A percentile compares a stretch with the other conserved stretches of the same genome.
phyloP scores from a whole-genome alignment of 2,888 invertebrate genomes.

The Drosophila setosimentum region DNA sequence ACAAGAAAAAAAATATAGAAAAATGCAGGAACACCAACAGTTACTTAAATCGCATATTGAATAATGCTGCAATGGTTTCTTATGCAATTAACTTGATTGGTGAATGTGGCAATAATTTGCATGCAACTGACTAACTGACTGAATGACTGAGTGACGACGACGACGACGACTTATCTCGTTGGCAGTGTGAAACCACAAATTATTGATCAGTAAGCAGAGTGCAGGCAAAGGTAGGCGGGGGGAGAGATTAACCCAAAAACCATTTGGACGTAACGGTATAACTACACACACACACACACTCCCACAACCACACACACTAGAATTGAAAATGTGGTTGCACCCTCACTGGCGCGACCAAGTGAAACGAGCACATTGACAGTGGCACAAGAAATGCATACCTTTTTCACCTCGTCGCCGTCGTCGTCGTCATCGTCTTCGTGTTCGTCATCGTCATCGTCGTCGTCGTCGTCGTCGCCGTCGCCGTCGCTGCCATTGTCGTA shows the following conservation, averaged over 20 bases:
- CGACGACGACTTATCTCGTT: conserved; percentile 26
- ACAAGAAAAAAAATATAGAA: background rate
- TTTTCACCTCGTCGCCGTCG: background rate
- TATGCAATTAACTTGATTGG: conserved; percentile 74
- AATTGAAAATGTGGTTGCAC: conserved; percentile 16
- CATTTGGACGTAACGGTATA: conserved; percentile 57
- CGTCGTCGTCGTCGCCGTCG: conserved; percentile 4
- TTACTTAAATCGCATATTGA: conserved; percentile 45
- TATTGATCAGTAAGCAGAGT: conserved; percentile 36
- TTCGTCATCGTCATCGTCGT: background rate
- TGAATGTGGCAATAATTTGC: conserved; percentile 69
- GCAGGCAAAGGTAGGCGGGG: background rate
- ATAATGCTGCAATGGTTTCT: conserved; percentile 61
- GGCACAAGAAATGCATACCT: conserved; percentile 7
- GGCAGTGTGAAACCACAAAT: conserved; percentile 56
- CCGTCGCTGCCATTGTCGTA: conserved; percentile 11
- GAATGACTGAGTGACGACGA: conserved; percentile 23
- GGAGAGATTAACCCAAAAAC: conserved; percentile 32
- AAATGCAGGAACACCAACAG: conserved; percentile 5
- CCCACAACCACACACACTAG: conserved; percentile 23
- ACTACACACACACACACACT: conserved; percentile 49
- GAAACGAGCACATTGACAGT: conserved; percentile 10
- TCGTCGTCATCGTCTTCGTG: background rate
- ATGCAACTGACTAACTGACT: conserved; percentile 40
- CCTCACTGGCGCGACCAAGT: conserved; percentile 10